Base-by-base conservation (phyloP, 2,113 vertebrate genomes). In the Brevimyrus niger region DNA sequence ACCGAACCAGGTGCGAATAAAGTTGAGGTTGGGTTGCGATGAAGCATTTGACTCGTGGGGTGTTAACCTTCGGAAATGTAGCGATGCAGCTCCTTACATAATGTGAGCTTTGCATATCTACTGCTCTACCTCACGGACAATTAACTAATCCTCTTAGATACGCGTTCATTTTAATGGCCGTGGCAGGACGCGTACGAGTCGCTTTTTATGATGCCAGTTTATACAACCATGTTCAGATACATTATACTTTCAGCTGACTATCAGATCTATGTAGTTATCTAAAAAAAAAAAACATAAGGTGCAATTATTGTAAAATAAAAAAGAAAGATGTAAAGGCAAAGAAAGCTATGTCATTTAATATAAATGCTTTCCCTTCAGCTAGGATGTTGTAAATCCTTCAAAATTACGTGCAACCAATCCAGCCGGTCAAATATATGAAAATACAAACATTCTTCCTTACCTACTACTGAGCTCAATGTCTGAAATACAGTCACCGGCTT, bases 131-230 rank as follows among this genome's bases (percentile, higher is more conserved):
- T 27, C 55, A 46, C 35, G 35, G 21, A 87, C 51, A 58, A 53
- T 86, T 86, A 86, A 53, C 48, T 86, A 86, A 86, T 86, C 85
- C 85, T 35, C 27, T 86, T 86, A 86, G 85, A 1, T 53, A 10
- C 27, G 3, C 31, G 27, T 44, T 65, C 69, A 42, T 31, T 23
- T 88, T 50, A 86, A 88, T 38, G 69, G 27, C 9, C 69, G 23
- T 82, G 69, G 27, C 46, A 46, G 47, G 69, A 88, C 19, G 47
- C 23, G 35, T 1, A 53, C 31, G 3, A 23, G 69, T 85, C 82
- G 84, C 27, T 53, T 51, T 51, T 50, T 51, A 48, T 27, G 11
- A 46, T 50, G 4, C 31, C 47, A 1, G 38, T 35, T 88, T 51
- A 27, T 9, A 80, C 8, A 21, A 55, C 27, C 48, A 15, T 50